Conservation (phyloP, 2,113 vertebrate species). For the Platichthys stellatus region DNA sequence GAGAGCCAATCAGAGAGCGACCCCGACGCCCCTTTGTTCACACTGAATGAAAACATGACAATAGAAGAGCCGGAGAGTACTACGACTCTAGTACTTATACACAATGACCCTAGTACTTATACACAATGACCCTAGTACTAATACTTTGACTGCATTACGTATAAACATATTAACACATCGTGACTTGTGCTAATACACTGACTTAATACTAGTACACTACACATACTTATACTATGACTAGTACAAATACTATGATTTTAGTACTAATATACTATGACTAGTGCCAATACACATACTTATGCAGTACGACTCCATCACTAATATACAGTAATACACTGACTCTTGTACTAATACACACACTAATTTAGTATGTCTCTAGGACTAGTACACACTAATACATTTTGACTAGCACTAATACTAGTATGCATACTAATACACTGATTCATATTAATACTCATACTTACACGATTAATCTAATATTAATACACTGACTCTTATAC, state of each 20-base stretch:
- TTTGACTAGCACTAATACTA: background rate
- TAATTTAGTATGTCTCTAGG: too few relatives aligned
- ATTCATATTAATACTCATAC: background rate
- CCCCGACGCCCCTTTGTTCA: slow-evolving; percentile 73
- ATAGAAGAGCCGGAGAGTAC: slow-evolving; percentile 29
- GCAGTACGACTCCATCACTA: too few relatives aligned
- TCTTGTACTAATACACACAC: background rate
- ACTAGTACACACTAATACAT: background rate
- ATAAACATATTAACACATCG: too few relatives aligned
- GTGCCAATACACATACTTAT: background rate
- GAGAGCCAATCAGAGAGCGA: slow-evolving; percentile 72
- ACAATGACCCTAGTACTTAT: too few relatives aligned
- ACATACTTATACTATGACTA: too few relatives aligned
- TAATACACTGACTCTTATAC: too few relatives aligned
- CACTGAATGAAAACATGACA: slow-evolving; percentile 65
- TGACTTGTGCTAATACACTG: too few relatives aligned
- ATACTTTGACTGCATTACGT: too few relatives aligned
- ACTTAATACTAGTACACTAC: background rate
- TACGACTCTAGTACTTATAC: background rate
- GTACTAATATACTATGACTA: too few relatives aligned
- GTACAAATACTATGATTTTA: too few relatives aligned
- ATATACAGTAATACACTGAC: background rate
- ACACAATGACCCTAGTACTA: too few relatives aligned
- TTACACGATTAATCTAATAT: background rate
- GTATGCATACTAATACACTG: background rate